Percentiles rank a stretch among this genome's conserved stretches.
Evolutionary conservation across 2,113 vertebrate genomes (phyloP).

Genomic region (Hypomesus transpacificus): DNA sequence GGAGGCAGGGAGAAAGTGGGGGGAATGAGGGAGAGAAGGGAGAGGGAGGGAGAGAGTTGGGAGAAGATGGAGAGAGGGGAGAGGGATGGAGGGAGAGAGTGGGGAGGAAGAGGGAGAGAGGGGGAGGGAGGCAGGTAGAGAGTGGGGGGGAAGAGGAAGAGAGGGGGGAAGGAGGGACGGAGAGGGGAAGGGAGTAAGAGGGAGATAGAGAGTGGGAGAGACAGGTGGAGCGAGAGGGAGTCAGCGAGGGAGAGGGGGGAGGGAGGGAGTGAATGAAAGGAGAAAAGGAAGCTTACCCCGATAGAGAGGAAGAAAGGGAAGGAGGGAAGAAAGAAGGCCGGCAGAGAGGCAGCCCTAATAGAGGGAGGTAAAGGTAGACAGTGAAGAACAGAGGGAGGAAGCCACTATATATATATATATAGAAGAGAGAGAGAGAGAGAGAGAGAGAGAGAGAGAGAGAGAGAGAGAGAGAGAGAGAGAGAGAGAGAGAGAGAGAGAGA

Average conservation of each 20-base stretch:
- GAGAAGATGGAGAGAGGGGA: background rate
- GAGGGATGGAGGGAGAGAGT: background rate
- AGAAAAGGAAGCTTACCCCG: background rate
- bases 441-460: too few relatives aligned
- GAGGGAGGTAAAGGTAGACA: too few relatives aligned
- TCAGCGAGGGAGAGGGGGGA: background rate
- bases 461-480: too few relatives aligned
- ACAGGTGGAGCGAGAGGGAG: background rate
- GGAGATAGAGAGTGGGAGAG: background rate
- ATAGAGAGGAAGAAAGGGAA: background rate
- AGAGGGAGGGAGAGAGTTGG: background rate
- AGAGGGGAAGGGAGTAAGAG: background rate
- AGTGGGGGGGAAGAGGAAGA: background rate
- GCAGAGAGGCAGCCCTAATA: too few relatives aligned
- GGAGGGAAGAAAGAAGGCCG: background rate
- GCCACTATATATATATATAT: too few relatives aligned
- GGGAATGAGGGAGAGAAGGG: too few relatives aligned
- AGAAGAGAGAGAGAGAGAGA: background rate
- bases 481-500: too few relatives aligned
- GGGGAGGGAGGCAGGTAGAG: constrained; percentile 8
- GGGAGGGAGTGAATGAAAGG: background rate
- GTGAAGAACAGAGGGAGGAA: too few relatives aligned
- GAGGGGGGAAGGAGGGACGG: background rate
- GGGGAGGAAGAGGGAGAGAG: background rate
- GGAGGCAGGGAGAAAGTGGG: background rate